Conservation (phyloP, 2,113 vertebrate species). For the Rissa tridactyla region DNA sequence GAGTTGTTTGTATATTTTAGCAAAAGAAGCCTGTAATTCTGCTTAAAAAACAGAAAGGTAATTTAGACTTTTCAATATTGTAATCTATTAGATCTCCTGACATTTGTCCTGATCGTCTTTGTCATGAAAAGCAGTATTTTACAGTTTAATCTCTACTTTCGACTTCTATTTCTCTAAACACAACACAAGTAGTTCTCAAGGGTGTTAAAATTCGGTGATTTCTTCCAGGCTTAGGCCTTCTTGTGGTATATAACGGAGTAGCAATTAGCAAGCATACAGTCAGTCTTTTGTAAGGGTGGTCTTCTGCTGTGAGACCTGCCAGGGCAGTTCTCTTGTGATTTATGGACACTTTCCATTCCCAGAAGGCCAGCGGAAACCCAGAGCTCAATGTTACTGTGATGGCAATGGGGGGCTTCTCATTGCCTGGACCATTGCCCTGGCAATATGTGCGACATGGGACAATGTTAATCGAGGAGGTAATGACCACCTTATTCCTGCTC, state of each 20-base stretch:
- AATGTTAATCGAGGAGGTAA: neutral
- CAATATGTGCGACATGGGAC: neutral
- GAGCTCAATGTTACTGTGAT: neutral
- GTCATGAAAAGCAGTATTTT: neutral
- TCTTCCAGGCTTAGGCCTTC: neutral
- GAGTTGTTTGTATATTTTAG: neutral
- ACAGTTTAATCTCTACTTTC: neutral
- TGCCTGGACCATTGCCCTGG: neutral
- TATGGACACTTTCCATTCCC: neutral
- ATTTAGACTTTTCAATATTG: neutral
- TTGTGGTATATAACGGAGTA: neutral
- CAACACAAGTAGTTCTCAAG: neutral
- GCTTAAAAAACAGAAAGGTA: neutral
- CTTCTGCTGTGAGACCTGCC: accelerated
- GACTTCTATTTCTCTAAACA: neutral
- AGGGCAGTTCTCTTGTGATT: neutral
- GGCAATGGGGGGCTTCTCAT: neutral
- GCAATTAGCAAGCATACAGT: neutral
- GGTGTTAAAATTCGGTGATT: neutral
- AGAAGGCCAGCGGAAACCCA: neutral
- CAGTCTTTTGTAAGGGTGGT: neutral
- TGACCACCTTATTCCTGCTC: neutral
- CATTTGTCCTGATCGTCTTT: neutral
- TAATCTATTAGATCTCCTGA: neutral
- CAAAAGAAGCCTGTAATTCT: neutral